Evolutionary conservation across 1,140 invertebrate genomes (phyloP), one percentile per base, ranked within the genome.

Genomic region (Ylistrum balloti): DNA sequence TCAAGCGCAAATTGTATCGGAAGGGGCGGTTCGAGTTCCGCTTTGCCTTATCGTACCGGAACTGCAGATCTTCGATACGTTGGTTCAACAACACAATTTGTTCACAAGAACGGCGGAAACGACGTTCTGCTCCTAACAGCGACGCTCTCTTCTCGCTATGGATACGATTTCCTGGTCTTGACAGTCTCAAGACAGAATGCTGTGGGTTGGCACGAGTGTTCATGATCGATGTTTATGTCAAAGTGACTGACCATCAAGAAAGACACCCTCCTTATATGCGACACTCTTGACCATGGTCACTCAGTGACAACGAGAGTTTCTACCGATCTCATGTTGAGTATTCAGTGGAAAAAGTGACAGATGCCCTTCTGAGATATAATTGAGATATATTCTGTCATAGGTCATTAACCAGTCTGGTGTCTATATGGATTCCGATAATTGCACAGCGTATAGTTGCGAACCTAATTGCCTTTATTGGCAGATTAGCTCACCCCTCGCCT

Each of bases 1-100:
- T 88, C 15, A 93, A 85, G 38, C 92, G 85, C 22, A 93, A 35
- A 85, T 86, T 92, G 38, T 93, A 93, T 17, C 91, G 86, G 88
- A 93, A 93, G 15, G 89, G 86, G 11, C 91, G 33, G 32, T 56
- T 48, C 32, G 86, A 88, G 22, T 85, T 87, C 48, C 33, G 41
- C 33, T 89, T 90, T 28, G 91, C 91, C n/a, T 41, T 33, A 0
- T 88, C 86, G 34, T 92, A 92, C 33, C 89, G 38, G 7, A 28
- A 20, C 15, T 87, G 56, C 33, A 89, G 85, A 2, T 86, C 74
- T 20, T 56, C 88, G 17, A 89, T 33, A 11, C 56, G 87, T 20
- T 89, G 45, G 87, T 92, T 91, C 28, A 91, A 33, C 17, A 86
- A 38, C 20, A 91, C 86, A n/a, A 91, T 91, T 56, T 91, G 90